Conservation (phyloP, 1,140 invertebrate species). For the Tetramorium parvispinum region DNA sequence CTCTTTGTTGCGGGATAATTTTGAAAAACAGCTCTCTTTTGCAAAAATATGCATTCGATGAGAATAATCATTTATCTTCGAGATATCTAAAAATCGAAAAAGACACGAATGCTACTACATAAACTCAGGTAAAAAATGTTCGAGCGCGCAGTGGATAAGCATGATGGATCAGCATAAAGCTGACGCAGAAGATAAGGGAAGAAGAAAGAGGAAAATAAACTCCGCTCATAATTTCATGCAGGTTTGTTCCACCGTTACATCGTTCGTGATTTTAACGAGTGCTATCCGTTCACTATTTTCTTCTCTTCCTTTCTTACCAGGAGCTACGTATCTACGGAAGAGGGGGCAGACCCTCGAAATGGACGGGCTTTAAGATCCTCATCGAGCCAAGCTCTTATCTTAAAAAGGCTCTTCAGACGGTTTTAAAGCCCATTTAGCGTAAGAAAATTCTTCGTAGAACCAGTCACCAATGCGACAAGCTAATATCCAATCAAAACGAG, state of each 20-base stretch:
- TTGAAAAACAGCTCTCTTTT: background rate
- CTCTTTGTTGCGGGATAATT: background rate
- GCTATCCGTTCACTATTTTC: constrained; percentile 46
- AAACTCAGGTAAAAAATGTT: constrained; percentile 36
- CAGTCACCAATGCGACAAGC: constrained; percentile 33
- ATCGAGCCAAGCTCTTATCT: constrained; percentile 53
- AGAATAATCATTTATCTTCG: constrained; percentile 14
- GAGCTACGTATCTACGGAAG: constrained; percentile 26
- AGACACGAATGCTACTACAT: background rate
- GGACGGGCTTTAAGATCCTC: constrained; percentile 53
- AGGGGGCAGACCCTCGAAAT: constrained; percentile 45
- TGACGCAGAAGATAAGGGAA: constrained; percentile 36
- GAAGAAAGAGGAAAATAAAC: constrained; percentile 40
- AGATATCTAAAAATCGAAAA: constrained; percentile 20
- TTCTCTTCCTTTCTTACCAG: constrained; percentile 30
- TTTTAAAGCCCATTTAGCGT: constrained; percentile 48
- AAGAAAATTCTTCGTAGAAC: constrained; percentile 46
- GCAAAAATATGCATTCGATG: constrained; percentile 9
- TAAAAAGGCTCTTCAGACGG: constrained; percentile 44
- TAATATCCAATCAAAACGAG: constrained; percentile 26
- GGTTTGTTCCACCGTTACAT: constrained; percentile 44
- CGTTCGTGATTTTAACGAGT: constrained; percentile 60
- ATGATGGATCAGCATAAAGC: constrained; percentile 49
- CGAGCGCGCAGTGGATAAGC: constrained; percentile 18
- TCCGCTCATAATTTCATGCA: constrained; percentile 54